Evolutionary conservation across 2,113 vertebrate species (phyloP), one percentile per base, ranked within the genome.

Genomic region (Guaruba guarouba): DNA sequence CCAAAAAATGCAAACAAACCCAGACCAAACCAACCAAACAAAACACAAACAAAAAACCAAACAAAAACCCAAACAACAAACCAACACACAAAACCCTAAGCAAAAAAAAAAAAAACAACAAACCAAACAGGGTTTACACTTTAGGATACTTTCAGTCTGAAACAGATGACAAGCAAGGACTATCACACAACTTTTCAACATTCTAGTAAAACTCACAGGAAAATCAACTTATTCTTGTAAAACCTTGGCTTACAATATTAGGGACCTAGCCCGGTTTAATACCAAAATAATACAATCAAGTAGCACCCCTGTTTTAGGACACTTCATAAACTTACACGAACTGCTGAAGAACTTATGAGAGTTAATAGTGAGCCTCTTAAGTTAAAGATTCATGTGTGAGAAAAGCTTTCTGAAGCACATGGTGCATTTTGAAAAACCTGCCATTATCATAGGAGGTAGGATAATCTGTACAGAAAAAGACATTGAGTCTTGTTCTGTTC

Each of bases 381-480:
- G 75, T 86, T 81, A 52, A 86, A 92, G 43, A 76, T 23, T 77
- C 29, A 35, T 28, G 51, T 95, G 33, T 89, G 80, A 84, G 78
- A 96, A 82, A 35, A 71, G 37, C 54, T 92, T 70, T 90, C 90
- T 93, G 62, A 86, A 97, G 79, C 43, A 70, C 33, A 43, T 10
- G 77, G 68, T 90, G 90, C 84, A 85, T 73, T 95, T 83, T 75
- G 92, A 92, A 96, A 95, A 94, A 82, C 70, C 78, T 57, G 79
- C 17, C 88, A 90, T 71, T 74, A 92, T 61, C 91, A 57, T 10
- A 92, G 68, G 86, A 96, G 89, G 90, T 94, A 97, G 93, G 93
- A 93, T 87, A 77, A 93, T 91, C 73, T 90, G 66, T 67, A 93
- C 70, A 93, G 82, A 92, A 94, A 82, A 97, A 96, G 89, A 95